Base-by-base conservation (phyloP, 2,797 vertebrate genomes). In the Amblyopsis hoosieri region DNA sequence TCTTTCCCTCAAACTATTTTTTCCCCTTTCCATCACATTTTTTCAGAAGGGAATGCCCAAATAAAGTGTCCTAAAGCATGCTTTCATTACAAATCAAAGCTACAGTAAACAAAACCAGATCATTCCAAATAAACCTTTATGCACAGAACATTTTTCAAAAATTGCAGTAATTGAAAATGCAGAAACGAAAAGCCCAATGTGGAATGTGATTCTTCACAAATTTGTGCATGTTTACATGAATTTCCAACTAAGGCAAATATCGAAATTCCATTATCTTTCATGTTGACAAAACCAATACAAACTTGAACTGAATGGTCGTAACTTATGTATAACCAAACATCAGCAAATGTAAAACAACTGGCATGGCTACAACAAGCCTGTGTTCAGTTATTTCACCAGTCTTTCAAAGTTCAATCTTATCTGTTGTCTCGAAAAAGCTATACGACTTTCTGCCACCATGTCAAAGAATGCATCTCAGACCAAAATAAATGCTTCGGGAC, bases 41-140 rank as follows among this genome's bases (percentile, higher is more conserved):
- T 68, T 89, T 87, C 83, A 83, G 89, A 88, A 81, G 67, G 76
- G 73, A 81, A 84, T 82, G 71, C 67, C 74, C 62, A 64, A 86
- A 83, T 69, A 80, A 83, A 82, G 74, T 53, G 90, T 91, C 87
- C 75, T 14, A 48, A 47, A 69, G 48, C 14, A 63, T 72, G 67
- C 66, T 83, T 86, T 9, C 83, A 80, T 78, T 71, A 79, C 76
- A 79, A 78, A 77, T 75, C 71, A 4, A 54, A 72, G 76, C 59
- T 62, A 68, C 19, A 53, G 57, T 55, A 58, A 54, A 71, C 55
- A 66, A 31, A 77, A 66, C 56, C n/a, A 63, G 57, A 62, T 72
- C 69, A 79, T 73, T 55, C 59, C 49, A 50, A 64, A 60, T 56
- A 42, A 42, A 46, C 46, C 52, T 64, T 49, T 61, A 14, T 62